Evolutionary conservation across 2,888 invertebrate genomes (phyloP).

Genomic region (Trichopria drosophilae): DNA sequence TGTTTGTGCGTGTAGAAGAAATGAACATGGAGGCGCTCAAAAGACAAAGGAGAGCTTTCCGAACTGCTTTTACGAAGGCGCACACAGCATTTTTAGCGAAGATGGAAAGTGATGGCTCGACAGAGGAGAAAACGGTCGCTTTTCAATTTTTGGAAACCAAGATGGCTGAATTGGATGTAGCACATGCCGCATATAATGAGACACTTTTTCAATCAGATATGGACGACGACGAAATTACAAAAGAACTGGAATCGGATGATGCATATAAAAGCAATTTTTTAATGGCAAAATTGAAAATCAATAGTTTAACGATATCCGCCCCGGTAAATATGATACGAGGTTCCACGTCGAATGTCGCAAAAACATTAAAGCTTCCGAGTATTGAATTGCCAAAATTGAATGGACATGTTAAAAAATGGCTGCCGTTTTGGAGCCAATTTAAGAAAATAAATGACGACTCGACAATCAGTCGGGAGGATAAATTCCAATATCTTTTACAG

Average conservation of each 20-base stretch:
- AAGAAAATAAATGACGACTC: not conserved
- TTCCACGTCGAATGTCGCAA: not conserved
- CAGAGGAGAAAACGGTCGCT: not conserved
- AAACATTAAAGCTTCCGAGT: not conserved
- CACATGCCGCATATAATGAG: not conserved
- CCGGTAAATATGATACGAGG: no score
- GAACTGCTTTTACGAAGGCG: slow-evolving; percentile 1
- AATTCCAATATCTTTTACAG: not conserved
- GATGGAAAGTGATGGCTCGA: not conserved
- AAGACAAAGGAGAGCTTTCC: not conserved
- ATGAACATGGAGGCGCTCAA: slow-evolving; percentile 8
- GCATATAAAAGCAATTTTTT: no score
- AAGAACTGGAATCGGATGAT: not conserved
- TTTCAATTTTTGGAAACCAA: slow-evolving; percentile 4
- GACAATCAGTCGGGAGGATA: not conserved
- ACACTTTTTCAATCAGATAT: not conserved
- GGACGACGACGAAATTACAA: not conserved
- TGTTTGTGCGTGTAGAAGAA: not conserved
- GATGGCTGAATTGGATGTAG: slow-evolving; percentile 3
- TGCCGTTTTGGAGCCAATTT: slow-evolving; percentile 2
- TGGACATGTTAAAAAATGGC: not conserved
- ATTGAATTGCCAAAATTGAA: slow-evolving; percentile 1
- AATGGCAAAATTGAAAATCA: no score
- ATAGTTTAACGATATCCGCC: no score
- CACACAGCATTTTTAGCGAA: not conserved